Conservation (phyloP, 53 echinoderm and acorn worm genomes). For the Actinopyga echinites region DNA sequence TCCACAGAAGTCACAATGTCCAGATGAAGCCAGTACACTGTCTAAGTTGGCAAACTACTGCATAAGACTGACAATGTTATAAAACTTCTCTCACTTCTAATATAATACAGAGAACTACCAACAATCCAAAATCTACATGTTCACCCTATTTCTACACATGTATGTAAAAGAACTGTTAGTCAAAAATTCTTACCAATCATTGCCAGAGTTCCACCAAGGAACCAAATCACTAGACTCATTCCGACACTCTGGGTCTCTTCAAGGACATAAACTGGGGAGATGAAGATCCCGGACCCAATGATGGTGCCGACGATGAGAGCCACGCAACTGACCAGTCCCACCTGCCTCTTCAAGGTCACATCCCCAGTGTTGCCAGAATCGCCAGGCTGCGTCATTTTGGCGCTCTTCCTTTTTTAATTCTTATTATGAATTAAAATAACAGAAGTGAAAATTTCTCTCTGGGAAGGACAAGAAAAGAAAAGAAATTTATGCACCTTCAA, state of each 20-base stretch:
- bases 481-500: too few species aligned
- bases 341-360: conserved; percentile 63
- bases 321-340: conserved; percentile 77
- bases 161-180: not conserved
- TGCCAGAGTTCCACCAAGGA: conserved; percentile 68
- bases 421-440: not conserved
- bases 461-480: not conserved
- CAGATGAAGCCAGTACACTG: too few species aligned
- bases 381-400: not conserved
- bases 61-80: too few species aligned
- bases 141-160: not conserved
- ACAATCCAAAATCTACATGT: too few species aligned
- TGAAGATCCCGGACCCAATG: conserved; percentile 96
- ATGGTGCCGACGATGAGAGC: conserved; percentile 87
- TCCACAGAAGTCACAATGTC: too few species aligned
- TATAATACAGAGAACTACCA: too few species aligned
- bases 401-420: not conserved
- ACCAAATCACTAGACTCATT: conserved; percentile 93
- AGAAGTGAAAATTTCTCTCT: not conserved
- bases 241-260: conserved; percentile 89
- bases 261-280: conserved; percentile 90
- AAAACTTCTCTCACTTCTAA: too few species aligned
- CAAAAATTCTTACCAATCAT: conserved; percentile 65
- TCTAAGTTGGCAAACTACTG: too few species aligned
- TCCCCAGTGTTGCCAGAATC: not conserved